Evolutionary conservation across 2,113 vertebrate species (phyloP).

Genomic region (Syrrhaptes paradoxus): DNA sequence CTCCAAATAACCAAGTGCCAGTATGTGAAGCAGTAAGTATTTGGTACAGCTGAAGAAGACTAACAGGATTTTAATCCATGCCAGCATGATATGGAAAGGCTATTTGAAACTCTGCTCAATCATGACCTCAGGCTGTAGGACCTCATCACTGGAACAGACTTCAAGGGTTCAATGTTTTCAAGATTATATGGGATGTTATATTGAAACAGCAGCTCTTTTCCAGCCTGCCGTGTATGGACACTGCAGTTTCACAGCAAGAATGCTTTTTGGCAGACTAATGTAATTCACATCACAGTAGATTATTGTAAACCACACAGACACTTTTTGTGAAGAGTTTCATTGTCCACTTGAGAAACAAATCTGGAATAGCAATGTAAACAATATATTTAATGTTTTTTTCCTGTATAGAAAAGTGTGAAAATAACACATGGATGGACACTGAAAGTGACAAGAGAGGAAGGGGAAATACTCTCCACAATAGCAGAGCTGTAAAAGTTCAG

Average conservation of each 20-base stretch:
- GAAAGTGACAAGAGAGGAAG: background rate
- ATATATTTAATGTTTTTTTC: background rate
- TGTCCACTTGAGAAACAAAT: background rate
- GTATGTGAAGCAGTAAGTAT: background rate
- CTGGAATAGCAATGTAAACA: background rate
- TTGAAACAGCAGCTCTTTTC: background rate
- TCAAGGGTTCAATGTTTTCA: background rate
- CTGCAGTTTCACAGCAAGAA: background rate
- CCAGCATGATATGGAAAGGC: background rate
- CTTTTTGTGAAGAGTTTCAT: background rate
- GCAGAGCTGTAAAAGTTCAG: background rate
- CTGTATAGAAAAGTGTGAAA: background rate
- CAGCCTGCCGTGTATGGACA: background rate
- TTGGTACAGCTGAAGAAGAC: background rate
- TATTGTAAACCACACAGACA: background rate
- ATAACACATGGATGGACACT: background rate
- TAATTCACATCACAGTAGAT: background rate
- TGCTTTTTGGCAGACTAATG: background rate
- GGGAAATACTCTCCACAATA: background rate
- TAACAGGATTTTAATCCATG: background rate
- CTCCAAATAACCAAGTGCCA: background rate
- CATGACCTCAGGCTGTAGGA: background rate
- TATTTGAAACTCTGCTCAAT: background rate
- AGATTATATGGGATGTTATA: background rate
- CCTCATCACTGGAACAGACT: background rate